Conservation (phyloP, 2,888 invertebrate genomes). For the Ariolimax columbianus region DNA sequence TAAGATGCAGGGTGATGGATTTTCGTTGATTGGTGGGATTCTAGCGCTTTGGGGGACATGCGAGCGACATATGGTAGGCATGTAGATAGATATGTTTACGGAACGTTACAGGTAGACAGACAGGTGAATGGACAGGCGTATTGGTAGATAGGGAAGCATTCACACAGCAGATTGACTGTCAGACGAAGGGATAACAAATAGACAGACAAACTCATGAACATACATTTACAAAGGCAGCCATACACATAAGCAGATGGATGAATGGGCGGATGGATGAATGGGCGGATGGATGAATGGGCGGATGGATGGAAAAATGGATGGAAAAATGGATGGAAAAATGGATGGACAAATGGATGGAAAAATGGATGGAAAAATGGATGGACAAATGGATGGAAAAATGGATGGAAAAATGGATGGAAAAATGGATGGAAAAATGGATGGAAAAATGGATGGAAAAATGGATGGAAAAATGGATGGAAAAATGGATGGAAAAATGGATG, state of each 20-base stretch:
- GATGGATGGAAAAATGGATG: not conserved
- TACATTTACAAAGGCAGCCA: not conserved
- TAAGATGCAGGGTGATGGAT: not conserved
- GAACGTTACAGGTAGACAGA: not conserved
- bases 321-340: not conserved
- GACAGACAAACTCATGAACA: not conserved
- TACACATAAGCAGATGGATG: too few relatives aligned
- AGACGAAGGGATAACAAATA: not conserved
- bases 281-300: not conserved
- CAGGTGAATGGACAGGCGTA: not conserved
- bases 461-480: not conserved
- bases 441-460: not conserved
- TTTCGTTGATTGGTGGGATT: not conserved
- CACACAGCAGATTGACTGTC: not conserved
- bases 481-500: not conserved
- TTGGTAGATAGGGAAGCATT: not conserved
- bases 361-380: not conserved
- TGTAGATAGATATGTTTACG: too few relatives aligned
- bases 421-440: not conserved
- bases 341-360: constrained; percentile 3
- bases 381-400: not conserved
- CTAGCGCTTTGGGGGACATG: not conserved
- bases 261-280: not conserved
- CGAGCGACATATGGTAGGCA: too few relatives aligned
- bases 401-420: constrained; percentile 21